phyloP scores from a whole-genome alignment of 2,113 vertebrate species.

The Pangasianodon gigas region DNA sequence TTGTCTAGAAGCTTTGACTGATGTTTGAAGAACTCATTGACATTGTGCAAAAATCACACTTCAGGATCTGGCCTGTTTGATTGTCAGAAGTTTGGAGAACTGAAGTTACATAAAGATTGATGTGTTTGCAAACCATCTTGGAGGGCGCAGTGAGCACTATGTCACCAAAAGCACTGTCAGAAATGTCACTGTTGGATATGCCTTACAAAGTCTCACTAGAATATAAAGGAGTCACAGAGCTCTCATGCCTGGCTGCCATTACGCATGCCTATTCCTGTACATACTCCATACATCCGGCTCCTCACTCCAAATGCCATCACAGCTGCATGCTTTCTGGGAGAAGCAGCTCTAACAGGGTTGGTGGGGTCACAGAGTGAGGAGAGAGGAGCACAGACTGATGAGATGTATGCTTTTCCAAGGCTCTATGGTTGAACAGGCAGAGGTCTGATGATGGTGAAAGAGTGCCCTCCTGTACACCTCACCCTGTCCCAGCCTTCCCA shows the following conservation, averaged over 20 bases:
- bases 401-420: constrained; percentile 46
- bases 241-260: constrained; percentile 1
- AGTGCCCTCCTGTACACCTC: constrained; percentile 42
- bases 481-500: constrained; percentile 47
- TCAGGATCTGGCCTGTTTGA: not conserved
- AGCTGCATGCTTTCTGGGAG: constrained; percentile 36
- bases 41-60: not conserved
- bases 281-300: constrained; percentile 31
- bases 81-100: not conserved
- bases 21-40: not conserved
- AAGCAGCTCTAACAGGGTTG: constrained; percentile 34
- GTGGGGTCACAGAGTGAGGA: constrained; percentile 23
- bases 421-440: constrained; percentile 37
- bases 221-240: constrained; percentile 1
- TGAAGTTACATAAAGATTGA: not conserved
- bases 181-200: not conserved
- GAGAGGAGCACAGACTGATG: constrained; percentile 47
- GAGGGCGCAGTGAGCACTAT: not conserved
- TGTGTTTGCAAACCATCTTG: not conserved
- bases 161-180: not conserved
- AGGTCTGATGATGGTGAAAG: constrained; percentile 32
- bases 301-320: constrained; percentile 7
- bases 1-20: no score
- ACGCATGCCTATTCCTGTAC: constrained; percentile 28
- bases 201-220: not conserved